A percentile compares a stretch with the other conserved stretches of the same genome.
Evolutionary conservation across 2,888 invertebrate species (phyloP).

Genomic region (Drosophila percnosoma): DNA sequence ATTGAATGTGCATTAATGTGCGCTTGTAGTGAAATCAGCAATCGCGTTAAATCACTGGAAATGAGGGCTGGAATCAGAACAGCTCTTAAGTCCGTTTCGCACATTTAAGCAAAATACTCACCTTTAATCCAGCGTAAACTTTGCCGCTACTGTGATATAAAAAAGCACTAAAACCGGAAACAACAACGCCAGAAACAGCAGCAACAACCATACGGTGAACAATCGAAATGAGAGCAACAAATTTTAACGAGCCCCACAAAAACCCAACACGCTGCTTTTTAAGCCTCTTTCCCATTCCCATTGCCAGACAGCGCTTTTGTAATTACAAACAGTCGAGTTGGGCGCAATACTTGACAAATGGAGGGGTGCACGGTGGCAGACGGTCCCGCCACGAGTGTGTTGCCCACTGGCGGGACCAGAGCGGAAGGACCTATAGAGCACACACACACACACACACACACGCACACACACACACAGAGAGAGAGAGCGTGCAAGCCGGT

Average conservation of each 20-base stretch:
- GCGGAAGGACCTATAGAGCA: slow-evolving; percentile 19
- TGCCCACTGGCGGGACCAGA: slow-evolving; percentile 6
- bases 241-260: slow-evolving; percentile 78
- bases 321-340: slow-evolving; percentile 79
- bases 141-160: slow-evolving; percentile 49
- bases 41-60: slow-evolving; percentile 48
- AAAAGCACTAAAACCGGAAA: slow-evolving; percentile 48
- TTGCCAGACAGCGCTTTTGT: slow-evolving; percentile 50
- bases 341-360: slow-evolving; percentile 74
- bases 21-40: slow-evolving; percentile 41
- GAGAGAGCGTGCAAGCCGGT: slow-evolving; percentile 56
- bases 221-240: slow-evolving; percentile 79
- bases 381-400: slow-evolving; percentile 8
- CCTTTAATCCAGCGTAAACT: slow-evolving; percentile 59
- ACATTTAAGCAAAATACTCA: slow-evolving; percentile 66
- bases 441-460: slow-evolving; percentile 20
- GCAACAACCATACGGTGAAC: slow-evolving; percentile 40
- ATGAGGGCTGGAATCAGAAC: slow-evolving; percentile 25
- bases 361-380: slow-evolving; percentile 27
- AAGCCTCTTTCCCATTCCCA: slow-evolving; percentile 55
- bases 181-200: slow-evolving; percentile 53
- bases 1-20: slow-evolving; percentile 65
- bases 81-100: slow-evolving; percentile 57
- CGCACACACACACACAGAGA: neutral
- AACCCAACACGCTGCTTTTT: slow-evolving; percentile 69